Conservation (phyloP, 2,888 invertebrate species). For the Nomada hirtipes region DNA sequence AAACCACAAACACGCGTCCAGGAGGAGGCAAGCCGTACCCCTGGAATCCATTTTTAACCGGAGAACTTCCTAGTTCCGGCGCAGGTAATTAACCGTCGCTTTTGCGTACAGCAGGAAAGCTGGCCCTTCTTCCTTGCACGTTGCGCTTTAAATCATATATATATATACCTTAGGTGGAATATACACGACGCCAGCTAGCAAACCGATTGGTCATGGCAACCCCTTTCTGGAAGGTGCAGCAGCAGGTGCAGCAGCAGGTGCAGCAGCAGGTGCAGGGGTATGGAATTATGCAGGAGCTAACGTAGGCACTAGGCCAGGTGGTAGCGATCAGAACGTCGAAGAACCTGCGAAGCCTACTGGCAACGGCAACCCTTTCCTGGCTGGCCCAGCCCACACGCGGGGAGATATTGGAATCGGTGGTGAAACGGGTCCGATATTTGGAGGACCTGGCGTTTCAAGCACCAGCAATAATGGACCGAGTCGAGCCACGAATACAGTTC, state of each 20-base stretch:
- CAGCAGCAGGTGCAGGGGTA: background rate
- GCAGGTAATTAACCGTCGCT: background rate
- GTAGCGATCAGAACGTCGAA: background rate
- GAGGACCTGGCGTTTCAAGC: background rate
- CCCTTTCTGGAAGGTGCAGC: conserved; percentile 35
- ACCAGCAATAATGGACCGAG: too few relatives aligned
- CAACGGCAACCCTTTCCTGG: conserved; percentile 54
- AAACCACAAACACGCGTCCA: background rate
- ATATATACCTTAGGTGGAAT: background rate
- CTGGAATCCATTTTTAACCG: conserved; percentile 53
- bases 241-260: background rate
- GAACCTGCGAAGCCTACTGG: conserved; percentile 35
- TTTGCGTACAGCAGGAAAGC: too few relatives aligned
- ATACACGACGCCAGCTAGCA: background rate
- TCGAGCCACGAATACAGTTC: background rate
- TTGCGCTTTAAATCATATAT: background rate
- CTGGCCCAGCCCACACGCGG: background rate
- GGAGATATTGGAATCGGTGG: conserved; percentile 3
- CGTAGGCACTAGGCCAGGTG: background rate
- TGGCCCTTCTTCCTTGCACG: too few relatives aligned
- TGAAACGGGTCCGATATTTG: too few relatives aligned
- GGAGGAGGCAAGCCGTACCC: background rate
- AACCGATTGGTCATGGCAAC: conserved; percentile 40
- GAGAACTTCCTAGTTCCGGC: background rate
- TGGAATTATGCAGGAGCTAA: background rate